Conservation (phyloP, 2,113 vertebrate genomes). For the Anthoscopus minutus region DNA sequence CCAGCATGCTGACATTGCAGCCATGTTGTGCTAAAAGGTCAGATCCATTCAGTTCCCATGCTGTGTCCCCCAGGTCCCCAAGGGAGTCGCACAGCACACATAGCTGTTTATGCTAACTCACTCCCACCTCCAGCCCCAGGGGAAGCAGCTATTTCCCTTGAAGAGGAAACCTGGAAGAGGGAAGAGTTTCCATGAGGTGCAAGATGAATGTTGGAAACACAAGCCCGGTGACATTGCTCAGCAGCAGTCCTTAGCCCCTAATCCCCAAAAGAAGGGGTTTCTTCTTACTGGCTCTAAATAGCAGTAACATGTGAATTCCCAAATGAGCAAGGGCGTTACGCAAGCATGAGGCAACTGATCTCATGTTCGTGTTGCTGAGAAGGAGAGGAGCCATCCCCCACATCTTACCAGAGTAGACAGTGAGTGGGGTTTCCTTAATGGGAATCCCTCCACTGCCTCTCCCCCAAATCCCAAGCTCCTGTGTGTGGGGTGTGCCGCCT, state of each 20-base stretch:
- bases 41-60: background rate
- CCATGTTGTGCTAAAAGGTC: fast-evolving
- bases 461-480: background rate
- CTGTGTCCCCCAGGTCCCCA: background rate
- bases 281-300: background rate
- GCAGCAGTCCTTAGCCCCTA: too few relatives aligned
- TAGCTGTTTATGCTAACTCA: background rate
- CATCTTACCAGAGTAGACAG: background rate
- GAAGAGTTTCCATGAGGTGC: background rate
- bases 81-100: background rate
- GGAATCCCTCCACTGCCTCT: background rate
- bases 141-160: background rate
- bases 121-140: background rate
- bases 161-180: background rate
- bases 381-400: background rate
- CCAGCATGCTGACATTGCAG: fast-evolving
- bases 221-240: fast-evolving
- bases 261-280: background rate
- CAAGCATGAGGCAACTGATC: background rate
- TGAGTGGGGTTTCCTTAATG: background rate
- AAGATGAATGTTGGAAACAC: fast-evolving
- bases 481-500: background rate
- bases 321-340: background rate
- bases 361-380: fast-evolving
- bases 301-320: background rate